Evolutionary conservation across 2,888 invertebrate species (phyloP), one percentile per base, ranked within the genome.

Genomic region (Zhuqinia jingwanae): DNA sequence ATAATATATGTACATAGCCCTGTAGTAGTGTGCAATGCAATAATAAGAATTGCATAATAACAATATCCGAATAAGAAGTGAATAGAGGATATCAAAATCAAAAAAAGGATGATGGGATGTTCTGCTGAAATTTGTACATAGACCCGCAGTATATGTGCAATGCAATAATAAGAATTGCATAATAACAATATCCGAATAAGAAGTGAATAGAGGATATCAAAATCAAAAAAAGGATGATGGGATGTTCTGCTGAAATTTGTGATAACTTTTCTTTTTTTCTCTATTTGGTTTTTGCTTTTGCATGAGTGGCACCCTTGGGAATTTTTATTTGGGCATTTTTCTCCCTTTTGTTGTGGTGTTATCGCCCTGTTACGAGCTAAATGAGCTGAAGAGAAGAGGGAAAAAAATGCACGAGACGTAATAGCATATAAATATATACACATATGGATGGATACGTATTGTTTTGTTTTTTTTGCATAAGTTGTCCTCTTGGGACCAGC

Each of bases 341-440:
- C 73, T 70, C 68, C 65, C 79, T 79, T 80, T 80, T 80, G 80
- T 70, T 85, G 79, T 85, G 80, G 80, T 79, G 78, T 85, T 85
- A 80, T 85, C 85, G 85, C 85, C 85, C 85, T 85, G 85, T 85
- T 85, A 85, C 70, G 50, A 60, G 73, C 68, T 85, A 85, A 85
- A 85, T 85, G 85, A 85, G 85, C 85, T 85, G 85, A 73, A 53
- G 85, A 78, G 78, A 78, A 85, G 60, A 60, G 47, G 58, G 60
- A 65, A 78, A 36, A 58, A 20, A n/a, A n/a, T n/a, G n/a, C 8
- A 36, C 50, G 25, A 15, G 22, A 47, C 25, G 20, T n/a, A n/a
- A n/a, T n/a, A 6, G 36, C 36, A 36, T 8, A 36, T 6, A 36
- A 36, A 36, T 36, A 36, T 8, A 36, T 36, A 36, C 36, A 36